These are phyloP conservation scores for Diphyllodes magnificus DNA, from an alignment of 2,113 vertebrate species.

Conservation along the genomic window DNA sequence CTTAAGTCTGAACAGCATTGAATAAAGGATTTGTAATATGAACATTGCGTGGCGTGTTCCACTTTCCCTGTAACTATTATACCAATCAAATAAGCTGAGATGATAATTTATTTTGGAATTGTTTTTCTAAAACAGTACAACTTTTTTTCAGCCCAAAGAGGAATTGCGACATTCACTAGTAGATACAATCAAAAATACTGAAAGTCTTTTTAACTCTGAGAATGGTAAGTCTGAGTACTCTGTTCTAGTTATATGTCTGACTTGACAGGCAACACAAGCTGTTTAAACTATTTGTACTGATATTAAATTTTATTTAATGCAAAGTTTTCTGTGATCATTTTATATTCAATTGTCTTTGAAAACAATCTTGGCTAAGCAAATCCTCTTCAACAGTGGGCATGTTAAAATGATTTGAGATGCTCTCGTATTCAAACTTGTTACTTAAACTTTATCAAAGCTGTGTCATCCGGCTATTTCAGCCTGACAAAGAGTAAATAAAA, in stretches of 20 bases:
- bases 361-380: background rate
- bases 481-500: background rate
- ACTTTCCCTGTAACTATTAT: background rate
- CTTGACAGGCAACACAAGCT: background rate
- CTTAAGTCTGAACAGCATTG: background rate
- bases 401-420: background rate
- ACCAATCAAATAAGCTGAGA: background rate
- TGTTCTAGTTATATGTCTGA: background rate
- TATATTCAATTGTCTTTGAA: background rate
- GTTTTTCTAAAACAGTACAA: background rate
- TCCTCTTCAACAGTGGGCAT: background rate
- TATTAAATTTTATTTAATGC: background rate
- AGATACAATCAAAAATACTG: constrained; percentile 58
- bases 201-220: constrained; percentile 35
- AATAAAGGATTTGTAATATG: background rate
- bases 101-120: background rate
- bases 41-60: background rate
- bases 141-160: constrained; percentile 69
- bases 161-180: constrained; percentile 77
- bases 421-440: background rate
- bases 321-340: background rate
- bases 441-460: background rate
- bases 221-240: constrained; percentile 67
- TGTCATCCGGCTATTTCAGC: background rate
- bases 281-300: background rate